phyloP scores from a whole-genome alignment of 2,113 vertebrate species.

The Chauna torquata region DNA sequence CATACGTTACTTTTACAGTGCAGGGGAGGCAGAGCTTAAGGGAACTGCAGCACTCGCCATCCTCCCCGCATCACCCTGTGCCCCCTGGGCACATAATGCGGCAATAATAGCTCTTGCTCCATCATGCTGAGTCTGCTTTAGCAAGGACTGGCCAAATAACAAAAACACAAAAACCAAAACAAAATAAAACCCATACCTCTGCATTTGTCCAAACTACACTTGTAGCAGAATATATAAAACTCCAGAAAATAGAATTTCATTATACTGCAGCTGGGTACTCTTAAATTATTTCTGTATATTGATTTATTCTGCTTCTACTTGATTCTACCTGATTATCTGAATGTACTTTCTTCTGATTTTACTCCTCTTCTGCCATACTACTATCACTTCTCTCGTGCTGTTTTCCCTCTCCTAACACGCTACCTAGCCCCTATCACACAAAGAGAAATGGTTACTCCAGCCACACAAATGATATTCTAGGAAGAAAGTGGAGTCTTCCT shows the following conservation, averaged over 20 bases:
- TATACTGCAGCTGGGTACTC: neutral
- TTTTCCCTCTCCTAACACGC: neutral
- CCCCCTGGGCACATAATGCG: accelerated
- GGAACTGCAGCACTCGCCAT: neutral
- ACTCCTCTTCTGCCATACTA: neutral
- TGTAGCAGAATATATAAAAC: neutral
- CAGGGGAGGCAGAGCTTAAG: neutral
- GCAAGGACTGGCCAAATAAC: neutral
- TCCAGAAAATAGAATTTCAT: neutral
- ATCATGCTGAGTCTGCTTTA: neutral
- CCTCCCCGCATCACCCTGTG: neutral
- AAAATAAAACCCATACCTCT: neutral
- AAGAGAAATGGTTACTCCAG: neutral
- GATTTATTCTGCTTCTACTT: neutral
- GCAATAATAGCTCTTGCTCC: neutral
- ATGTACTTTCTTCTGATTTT: neutral
- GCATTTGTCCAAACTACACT: neutral
- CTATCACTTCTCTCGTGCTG: neutral
- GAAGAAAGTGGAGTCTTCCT: neutral
- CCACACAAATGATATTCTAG: neutral
- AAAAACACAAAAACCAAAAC: neutral
- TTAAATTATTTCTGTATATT: neutral
- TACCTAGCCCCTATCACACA: neutral
- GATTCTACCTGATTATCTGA: neutral
- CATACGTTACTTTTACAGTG: neutral